Base-by-base conservation (phyloP, 2,888 invertebrate species). In the Brassicogethes aeneus region DNA sequence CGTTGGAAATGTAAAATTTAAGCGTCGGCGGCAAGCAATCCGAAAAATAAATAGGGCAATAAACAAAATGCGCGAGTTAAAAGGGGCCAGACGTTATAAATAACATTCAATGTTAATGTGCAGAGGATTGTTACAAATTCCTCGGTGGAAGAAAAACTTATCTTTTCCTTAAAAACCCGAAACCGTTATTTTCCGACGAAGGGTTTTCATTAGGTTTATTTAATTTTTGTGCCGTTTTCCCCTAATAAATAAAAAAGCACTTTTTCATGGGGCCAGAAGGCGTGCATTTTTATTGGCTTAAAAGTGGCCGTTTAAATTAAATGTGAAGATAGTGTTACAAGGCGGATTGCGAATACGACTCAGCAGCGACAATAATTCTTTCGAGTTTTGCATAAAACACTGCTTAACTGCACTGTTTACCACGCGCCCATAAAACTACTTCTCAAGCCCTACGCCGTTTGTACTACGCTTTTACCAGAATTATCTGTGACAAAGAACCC, bases 221-320 rank as follows among this genome's bases (percentile, higher is more conserved):
- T 23, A 23, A 23, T 23, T 23, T 23, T 23, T 23, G 23, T 23
- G 23, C 23, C 23, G 23, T 10, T 23, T 23, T 7, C 5, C 23
- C 23, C 23, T 23, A 63, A 67, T 68, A 68, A 68, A 68, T 68
- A 68, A 67, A 68, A 68, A 66, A 64, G 64, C 63, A 62, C 61
- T 66, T 66, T 66, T 66, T 65, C 64, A 62, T 60, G 64, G 60
- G 63, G 63, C 62, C 67, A 68, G 66, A 67, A 68, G 68, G 68
- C 67, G 68, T 68, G 65, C 68, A 68, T 68, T 68, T 68, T 68
- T 68, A 68, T 68, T 66, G 64, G 67, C 64, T 60, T 66, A 67
- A 68, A 68, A 68, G 63, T 67, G 67, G 36, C 23, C 65, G 64
- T 68, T 68, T 68, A 67, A 68, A 68, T 68, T 68, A 68, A 67